phyloP scores from a whole-genome alignment of 2,113 vertebrate species.

The Nanorana parkeri region DNA sequence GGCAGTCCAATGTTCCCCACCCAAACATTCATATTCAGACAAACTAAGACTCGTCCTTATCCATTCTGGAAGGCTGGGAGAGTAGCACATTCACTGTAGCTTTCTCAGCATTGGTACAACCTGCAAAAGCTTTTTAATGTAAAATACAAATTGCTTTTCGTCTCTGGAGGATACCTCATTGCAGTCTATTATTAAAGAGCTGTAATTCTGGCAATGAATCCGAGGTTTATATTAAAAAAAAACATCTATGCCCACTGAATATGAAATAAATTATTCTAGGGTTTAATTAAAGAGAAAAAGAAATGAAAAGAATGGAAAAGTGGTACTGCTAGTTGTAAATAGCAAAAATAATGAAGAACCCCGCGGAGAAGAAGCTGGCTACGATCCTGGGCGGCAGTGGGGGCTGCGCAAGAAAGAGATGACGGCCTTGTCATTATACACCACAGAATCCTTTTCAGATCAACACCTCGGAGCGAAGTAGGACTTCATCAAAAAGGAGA shows the following conservation, averaged over 20 bases:
- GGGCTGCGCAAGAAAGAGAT: conserved; percentile 3
- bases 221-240: not conserved
- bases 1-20: no score
- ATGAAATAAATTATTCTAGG: conserved; percentile 2
- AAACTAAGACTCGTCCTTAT: no score
- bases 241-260: not conserved
- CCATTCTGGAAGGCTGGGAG: no score
- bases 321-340: not conserved
- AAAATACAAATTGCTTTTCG: not conserved
- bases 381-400: conserved; percentile 18
- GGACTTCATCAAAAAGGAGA: no score
- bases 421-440: conserved; percentile 17
- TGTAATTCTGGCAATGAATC: not conserved
- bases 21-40: no score
- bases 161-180: not conserved
- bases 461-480: not conserved
- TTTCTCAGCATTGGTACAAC: not conserved
- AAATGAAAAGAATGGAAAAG: not conserved
- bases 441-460: not conserved
- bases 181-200: not conserved
- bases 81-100: not conserved
- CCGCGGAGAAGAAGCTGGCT: conserved; percentile 31
- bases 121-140: not conserved
- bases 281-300: conserved; percentile 32
- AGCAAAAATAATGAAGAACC: conserved; percentile 20